A percentile compares a stretch with the other conserved stretches of the same genome.
Evolutionary conservation across 2,113 vertebrate genomes (phyloP).

Genomic region (Ceyx melanurus): DNA sequence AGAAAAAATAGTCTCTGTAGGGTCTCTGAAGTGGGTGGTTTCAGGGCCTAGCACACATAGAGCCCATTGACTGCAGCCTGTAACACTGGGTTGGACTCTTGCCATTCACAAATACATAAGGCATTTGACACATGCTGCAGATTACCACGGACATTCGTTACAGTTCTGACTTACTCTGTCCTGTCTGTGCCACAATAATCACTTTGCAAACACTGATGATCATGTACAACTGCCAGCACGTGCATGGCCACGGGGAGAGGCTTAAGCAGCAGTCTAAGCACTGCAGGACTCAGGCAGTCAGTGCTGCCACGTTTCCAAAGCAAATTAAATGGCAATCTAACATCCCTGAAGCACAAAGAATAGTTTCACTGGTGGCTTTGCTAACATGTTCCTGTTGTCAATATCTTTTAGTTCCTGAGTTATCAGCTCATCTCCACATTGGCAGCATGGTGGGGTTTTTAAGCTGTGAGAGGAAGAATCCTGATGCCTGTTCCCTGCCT

Average conservation of each 20-base stretch:
- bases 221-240: not conserved
- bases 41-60: not conserved
- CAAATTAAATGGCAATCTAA: not conserved
- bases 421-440: not conserved
- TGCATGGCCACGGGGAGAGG: not conserved
- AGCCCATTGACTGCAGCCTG: not conserved
- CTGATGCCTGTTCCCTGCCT: not conserved
- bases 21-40: not conserved
- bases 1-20: not conserved
- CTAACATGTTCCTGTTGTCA: not conserved
- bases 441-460: not conserved
- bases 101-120: not conserved
- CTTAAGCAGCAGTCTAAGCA: not conserved
- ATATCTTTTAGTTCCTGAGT: not conserved
- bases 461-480: not conserved
- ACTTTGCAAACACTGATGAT: not conserved
- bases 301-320: not conserved
- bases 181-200: not conserved
- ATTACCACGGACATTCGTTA: not conserved
- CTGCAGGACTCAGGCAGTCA: not conserved
- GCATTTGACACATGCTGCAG: not conserved
- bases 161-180: not conserved
- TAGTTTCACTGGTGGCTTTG: not conserved
- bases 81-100: not conserved
- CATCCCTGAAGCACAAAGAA: not conserved